phyloP scores from a whole-genome alignment of 2,888 invertebrate genomes.

The Crossocerus cetratus region DNA sequence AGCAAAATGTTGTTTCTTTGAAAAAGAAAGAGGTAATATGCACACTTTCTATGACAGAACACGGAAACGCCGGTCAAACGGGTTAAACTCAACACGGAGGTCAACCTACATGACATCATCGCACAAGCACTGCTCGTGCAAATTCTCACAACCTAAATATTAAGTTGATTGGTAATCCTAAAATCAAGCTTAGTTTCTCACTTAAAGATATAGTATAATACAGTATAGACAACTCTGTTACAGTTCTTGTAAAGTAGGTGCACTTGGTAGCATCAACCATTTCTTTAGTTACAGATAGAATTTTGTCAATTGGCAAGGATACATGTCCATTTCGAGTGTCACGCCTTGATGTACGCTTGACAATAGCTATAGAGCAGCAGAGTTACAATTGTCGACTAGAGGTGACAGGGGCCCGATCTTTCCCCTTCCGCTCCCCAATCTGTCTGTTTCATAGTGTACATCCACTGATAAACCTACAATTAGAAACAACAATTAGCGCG shows the following conservation, averaged over 20 bases:
- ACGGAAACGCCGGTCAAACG: constrained; percentile 14
- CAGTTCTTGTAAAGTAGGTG: constrained; percentile 55
- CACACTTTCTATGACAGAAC: constrained; percentile 39
- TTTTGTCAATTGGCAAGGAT: constrained; percentile 57
- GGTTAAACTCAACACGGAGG: constrained; percentile 37
- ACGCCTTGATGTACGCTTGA: constrained; percentile 42
- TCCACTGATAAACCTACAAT: constrained; percentile 84
- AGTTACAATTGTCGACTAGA: constrained; percentile 85
- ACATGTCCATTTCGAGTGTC: constrained; percentile 38
- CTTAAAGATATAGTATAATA: constrained; percentile 64
- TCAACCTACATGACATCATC: constrained; percentile 42
- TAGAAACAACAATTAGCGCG: constrained; percentile 6
- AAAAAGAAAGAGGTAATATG: constrained; percentile 28
- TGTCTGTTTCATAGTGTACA: constrained; percentile 89
- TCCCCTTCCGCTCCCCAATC: constrained; percentile 81
- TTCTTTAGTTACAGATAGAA: constrained; percentile 41
- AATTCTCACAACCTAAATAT: constrained; percentile 62
- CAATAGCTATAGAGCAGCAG: constrained; percentile 83
- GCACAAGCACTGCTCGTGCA: constrained; percentile 53
- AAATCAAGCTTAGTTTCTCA: constrained; percentile 54
- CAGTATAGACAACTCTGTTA: constrained; percentile 61
- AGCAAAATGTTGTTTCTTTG: constrained; percentile 19
- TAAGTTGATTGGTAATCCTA: constrained; percentile 54
- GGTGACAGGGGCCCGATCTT: constrained; percentile 88
- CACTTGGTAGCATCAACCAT: constrained; percentile 50